These are phyloP conservation scores for Balaeniceps rex DNA, from an alignment of 2,113 vertebrate species.

Conservation along the genomic window DNA sequence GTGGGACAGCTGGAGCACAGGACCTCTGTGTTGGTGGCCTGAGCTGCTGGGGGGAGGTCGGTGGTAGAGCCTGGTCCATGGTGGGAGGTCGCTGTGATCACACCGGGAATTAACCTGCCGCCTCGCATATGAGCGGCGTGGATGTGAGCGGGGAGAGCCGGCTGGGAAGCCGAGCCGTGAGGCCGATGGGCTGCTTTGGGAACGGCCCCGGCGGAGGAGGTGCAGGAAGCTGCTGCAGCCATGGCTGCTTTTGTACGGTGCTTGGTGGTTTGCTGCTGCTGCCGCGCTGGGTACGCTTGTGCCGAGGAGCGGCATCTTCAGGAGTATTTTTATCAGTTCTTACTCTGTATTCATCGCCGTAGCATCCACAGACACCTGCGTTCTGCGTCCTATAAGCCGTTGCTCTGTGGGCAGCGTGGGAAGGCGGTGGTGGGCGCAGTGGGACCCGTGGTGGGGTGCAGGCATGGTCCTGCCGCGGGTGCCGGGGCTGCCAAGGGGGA, in stretches of 20 bases:
- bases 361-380: neutral
- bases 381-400: rapidly evolving
- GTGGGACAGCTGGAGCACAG: neutral
- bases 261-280: neutral
- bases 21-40: neutral
- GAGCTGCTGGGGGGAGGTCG: neutral
- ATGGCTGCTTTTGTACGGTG: neutral
- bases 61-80: neutral
- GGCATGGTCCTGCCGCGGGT: neutral
- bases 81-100: neutral
- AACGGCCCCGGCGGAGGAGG: neutral
- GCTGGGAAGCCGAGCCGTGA: neutral
- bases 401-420: neutral
- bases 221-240: neutral
- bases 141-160: neutral
- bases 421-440: neutral
- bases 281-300: neutral
- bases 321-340: neutral
- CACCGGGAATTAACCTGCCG: neutral
- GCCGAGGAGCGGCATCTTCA: neutral
- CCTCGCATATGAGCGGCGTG: rapidly evolving
- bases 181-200: neutral
- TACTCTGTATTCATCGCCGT: neutral
- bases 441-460: neutral
- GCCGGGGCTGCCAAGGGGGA: too few species aligned